Evolutionary conservation across 1,140 invertebrate species (phyloP), one percentile per base, ranked within the genome.

Genomic region (Paraescarpia echinospica): DNA sequence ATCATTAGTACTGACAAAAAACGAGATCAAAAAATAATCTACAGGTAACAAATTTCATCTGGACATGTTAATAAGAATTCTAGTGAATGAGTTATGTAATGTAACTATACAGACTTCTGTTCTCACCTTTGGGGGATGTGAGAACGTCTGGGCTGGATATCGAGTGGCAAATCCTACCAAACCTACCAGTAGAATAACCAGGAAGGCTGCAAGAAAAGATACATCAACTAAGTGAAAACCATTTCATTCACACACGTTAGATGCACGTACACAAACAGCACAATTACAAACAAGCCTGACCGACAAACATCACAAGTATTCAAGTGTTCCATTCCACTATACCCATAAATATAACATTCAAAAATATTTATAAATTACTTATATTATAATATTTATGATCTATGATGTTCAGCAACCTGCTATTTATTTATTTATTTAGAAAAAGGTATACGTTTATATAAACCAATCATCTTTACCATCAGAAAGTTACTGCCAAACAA

Each of bases 141-240:
- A 89, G 91, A 93, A 94, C 90, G 91, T 92, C 92, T 93, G 77
- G 34, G 91, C 92, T 34, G 93, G 89, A 33, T 94, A 93, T 92
- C 94, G 92, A 35, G 91, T 92, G 0, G 93, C 92, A 94, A 95
- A 95, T 8, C 95, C 94, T 51, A 93, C 9, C 59, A 95, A 93
- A 14, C 94, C 94, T 90, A 93, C 33, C 90, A 94, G 48, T 33
- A 94, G 92, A 33, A 94, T 88, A 1, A 94, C 22, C 35, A 94
- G n/a, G 34, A 95, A 59, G 89, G 94, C 94, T 95, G 93, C 59
- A 77, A 18, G 41, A 12, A 77, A 8, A 77, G 59, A 4, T 6
- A 77, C 4, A 27, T 27, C 59, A 18, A 27, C 9, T 14, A 12
- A 77, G 59, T 77, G 59, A 4, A 77, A 77, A 77, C 9, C 22